phyloP scores from a whole-genome alignment of 2,888 invertebrate genomes.

The Ichneumoninae sp. region DNA sequence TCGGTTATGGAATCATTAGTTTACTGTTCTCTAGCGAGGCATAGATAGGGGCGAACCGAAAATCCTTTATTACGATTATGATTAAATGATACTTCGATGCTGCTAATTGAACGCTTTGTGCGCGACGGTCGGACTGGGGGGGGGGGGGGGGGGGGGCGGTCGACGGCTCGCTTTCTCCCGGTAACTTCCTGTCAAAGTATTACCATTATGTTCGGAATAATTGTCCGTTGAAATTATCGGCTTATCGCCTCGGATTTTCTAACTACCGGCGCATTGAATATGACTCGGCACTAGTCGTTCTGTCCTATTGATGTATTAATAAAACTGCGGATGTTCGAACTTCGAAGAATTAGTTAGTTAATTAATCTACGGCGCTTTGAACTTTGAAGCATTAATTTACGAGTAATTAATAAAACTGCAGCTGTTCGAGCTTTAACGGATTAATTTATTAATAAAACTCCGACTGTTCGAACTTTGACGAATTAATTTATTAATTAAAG shows the following conservation, averaged over 20 bases:
- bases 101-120: constrained; percentile 45
- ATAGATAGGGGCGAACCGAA: constrained; percentile 30
- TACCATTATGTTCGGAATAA: constrained; percentile 27
- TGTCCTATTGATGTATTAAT: neutral
- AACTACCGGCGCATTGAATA: neutral
- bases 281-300: neutral
- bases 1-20: neutral
- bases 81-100: constrained; percentile 51
- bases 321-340: neutral
- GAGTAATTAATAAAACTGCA: neutral
- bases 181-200: constrained; percentile 14
- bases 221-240: constrained; percentile 40
- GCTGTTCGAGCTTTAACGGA: no score
- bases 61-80: constrained; percentile 16
- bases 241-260: neutral
- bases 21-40: neutral
- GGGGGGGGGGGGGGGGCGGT: constrained; percentile 20
- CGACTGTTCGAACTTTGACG: no score
- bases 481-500: no score
- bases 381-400: no score
- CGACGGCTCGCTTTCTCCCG: constrained; percentile 58
- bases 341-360: neutral
- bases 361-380: neutral
- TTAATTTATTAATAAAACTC: neutral
- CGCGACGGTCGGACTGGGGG: neutral